Conservation (phyloP, 30 jellyfish, hydroid and myxozoan genomes). For the Hydra vulgaris region DNA sequence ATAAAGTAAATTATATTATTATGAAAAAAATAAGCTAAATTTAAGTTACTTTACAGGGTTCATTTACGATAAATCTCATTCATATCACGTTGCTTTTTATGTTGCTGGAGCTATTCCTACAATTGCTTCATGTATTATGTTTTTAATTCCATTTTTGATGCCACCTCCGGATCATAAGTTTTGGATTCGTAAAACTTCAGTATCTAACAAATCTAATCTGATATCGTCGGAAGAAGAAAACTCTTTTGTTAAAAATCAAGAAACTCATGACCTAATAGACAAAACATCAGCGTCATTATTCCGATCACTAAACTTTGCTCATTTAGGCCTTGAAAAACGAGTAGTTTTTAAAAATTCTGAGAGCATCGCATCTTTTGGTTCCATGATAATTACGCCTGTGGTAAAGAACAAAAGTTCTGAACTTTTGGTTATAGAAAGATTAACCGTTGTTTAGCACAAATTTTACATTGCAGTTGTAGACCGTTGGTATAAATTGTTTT, state of each 20-base stretch:
- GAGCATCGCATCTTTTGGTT: constrained; percentile 74
- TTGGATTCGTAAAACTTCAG: constrained; percentile 29
- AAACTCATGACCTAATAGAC: no score
- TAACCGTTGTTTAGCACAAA: constrained; percentile 2
- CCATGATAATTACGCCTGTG: constrained; percentile 8
- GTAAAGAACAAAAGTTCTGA: background rate
- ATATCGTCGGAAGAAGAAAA: background rate
- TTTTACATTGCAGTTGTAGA: no score
- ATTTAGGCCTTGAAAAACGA: constrained; percentile 23
- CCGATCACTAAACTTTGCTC: background rate
- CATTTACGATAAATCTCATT: constrained; percentile 67
- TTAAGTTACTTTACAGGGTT: constrained; percentile 78
- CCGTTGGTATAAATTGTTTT: no score
- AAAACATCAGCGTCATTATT: background rate
- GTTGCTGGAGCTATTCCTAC: constrained; percentile 98
- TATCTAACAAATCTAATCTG: background rate
- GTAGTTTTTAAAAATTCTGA: constrained; percentile 80
- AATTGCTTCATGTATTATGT: constrained; percentile 76
- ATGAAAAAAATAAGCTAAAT: no score
- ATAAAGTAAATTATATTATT: no score
- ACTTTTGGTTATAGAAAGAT: background rate
- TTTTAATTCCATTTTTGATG: constrained; percentile 82
- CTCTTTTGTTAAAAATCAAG: background rate
- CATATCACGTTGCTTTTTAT: constrained; percentile 93
- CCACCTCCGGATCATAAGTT: constrained; percentile 87